Base-by-base conservation (phyloP, 2,797 vertebrate genomes). In the Allochrocebus solatus region DNA sequence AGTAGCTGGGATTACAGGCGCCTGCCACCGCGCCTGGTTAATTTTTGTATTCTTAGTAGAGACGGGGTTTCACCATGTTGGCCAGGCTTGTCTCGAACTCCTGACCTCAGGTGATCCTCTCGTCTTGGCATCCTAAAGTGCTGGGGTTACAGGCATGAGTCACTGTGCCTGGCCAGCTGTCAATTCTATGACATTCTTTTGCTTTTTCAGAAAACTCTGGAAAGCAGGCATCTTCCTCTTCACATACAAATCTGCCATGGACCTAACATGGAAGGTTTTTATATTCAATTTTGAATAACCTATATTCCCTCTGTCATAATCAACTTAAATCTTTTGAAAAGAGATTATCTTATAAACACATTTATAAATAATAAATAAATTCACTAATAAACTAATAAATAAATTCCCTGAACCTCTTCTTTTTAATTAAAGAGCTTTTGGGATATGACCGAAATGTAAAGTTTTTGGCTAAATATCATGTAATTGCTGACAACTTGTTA, bases 161-260 rank as follows among this genome's bases (percentile, higher is more conserved):
- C 16, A n/a, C 33, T 4, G 17, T 1, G 16, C 30, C 61, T 8
- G 61, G 3, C 61, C 61, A 67, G 17, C 30, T 87, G 93, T 91
- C n/a, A 80, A 33, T 82, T 70, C 28, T n/a, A 41, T 81, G 67
- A 64, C 26, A 28, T 87, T 53, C 76, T 87, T 95, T 39, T 36
- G n/a, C 64, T 95, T 91, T 93, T 84, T 70, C 79, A 87, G 28
- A 85, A 96, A 88, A 64, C 46, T 74, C 74, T 87, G 79, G 50
- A 82, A 94, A 86, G 22, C 22, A 76, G 36, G 2, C 50, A 48
- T 6, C 33, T 92, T 80, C 26, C 14, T 46, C n/a, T 72, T 36
- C 21, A n/a, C 8, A 33, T 39, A 17, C 33, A 36, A 80, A 55
- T 55, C 46, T 95, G 78, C 53, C n/a, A 24, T 5, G 12, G 6